Percentiles rank a stretch among this genome's conserved stretches.
Evolutionary conservation across 1,140 invertebrate species (phyloP).

Genomic region (Micrasema longulum): DNA sequence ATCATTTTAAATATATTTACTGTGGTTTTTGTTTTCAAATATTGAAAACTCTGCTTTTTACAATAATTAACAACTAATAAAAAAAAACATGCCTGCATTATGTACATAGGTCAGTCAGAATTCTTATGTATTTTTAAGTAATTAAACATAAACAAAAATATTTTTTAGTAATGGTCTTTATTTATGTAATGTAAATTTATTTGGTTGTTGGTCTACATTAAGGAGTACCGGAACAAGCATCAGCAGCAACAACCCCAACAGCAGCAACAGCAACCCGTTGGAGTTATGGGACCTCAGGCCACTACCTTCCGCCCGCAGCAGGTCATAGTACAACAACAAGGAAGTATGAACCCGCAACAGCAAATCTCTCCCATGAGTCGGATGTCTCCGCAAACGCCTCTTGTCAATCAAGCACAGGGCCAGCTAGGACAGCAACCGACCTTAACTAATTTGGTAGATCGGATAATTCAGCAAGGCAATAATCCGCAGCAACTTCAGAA

Average conservation of each 20-base stretch:
- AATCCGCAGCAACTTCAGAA: too few species aligned
- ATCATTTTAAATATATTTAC: too few species aligned
- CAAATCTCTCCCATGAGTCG: constrained; percentile 18
- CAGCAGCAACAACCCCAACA: constrained; percentile 44
- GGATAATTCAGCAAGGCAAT: constrained; percentile 11
- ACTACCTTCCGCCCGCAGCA: constrained; percentile 64
- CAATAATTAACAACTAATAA: too few species aligned
- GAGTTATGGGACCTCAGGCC: constrained; percentile 56
- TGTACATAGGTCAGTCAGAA: too few species aligned
- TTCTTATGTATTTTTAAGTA: too few species aligned
- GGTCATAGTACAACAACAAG: constrained; percentile 58
- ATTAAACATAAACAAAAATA: too few species aligned
- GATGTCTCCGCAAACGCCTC: constrained; percentile 21
- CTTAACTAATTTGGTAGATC: constrained; percentile 63
- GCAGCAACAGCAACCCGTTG: constrained; percentile 59
- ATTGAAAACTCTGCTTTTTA: too few species aligned
- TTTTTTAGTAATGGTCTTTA: too few species aligned
- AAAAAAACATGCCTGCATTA: too few species aligned
- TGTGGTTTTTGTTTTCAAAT: too few species aligned
- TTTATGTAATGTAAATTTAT: constrained; percentile 48
- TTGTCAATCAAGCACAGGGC: constrained; percentile 56
- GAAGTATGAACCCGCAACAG: constrained; percentile 21
- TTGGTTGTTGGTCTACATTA: constrained; percentile 50
- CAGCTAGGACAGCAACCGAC: constrained; percentile 62
- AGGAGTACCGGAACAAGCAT: constrained; percentile 69